A percentile compares a stretch with the other conserved stretches of the same genome.
Conservation (phyloP, 2,888 invertebrate genomes). For the Hypena proboscidalis region DNA sequence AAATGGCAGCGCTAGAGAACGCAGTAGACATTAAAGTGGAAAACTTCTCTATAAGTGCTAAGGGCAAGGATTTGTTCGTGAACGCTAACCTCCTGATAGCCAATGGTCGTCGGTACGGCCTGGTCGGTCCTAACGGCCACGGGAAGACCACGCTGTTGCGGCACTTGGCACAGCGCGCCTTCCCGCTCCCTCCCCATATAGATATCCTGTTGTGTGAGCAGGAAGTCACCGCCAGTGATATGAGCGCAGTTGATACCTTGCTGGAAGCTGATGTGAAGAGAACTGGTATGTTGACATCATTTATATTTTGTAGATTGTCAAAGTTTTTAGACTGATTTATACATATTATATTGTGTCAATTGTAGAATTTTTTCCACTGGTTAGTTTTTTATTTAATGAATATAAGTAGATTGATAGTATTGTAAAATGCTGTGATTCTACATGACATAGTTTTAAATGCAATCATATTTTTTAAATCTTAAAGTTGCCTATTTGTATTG, state of each 20-base stretch:
- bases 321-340: too few relatives aligned
- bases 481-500: too few relatives aligned
- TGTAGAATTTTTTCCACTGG: too few relatives aligned
- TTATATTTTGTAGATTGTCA: too few relatives aligned
- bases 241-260: slow-evolving; percentile 96
- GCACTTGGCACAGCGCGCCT: slow-evolving; percentile 95
- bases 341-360: too few relatives aligned
- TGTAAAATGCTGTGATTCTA: too few relatives aligned
- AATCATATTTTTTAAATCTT: too few relatives aligned
- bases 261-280: slow-evolving; percentile 97
- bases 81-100: slow-evolving; percentile 98
- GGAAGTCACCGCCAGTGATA: slow-evolving; percentile 98
- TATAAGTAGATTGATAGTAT: too few relatives aligned
- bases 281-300: slow-evolving; percentile 74
- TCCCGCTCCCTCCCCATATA: slow-evolving; percentile 98
- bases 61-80: slow-evolving; percentile 98
- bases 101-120: slow-evolving; percentile 96
- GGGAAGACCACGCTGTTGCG: slow-evolving; percentile 98
- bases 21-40: slow-evolving; percentile 99
- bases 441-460: too few relatives aligned
- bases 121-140: slow-evolving; percentile 99
- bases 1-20: slow-evolving; percentile 93
- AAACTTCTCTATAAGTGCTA: slow-evolving; percentile 98
- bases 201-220: slow-evolving; percentile 98
- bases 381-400: too few relatives aligned